phyloP scores from a whole-genome alignment of 2,797 vertebrate genomes.

The Myotis pilosus region DNA sequence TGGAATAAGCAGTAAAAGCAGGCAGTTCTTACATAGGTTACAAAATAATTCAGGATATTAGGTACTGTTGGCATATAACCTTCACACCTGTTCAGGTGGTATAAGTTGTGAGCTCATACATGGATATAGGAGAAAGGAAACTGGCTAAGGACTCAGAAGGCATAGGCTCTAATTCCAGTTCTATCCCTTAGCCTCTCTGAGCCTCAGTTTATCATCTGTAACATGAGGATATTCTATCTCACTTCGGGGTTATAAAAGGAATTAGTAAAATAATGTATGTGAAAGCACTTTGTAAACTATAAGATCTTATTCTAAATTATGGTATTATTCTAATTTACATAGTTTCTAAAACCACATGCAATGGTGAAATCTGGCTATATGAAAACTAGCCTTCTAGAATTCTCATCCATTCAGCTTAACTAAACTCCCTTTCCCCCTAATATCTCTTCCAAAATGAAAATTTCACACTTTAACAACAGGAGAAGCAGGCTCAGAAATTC shows the following conservation, averaged over 20 bases:
- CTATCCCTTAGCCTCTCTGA: not conserved
- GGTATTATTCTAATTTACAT: not conserved
- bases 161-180: not conserved
- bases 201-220: not conserved
- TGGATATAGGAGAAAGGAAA: not conserved
- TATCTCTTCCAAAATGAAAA: slow-evolving; percentile 25
- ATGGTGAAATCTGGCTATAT: not conserved
- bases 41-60: not conserved
- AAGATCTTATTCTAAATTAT: slow-evolving; percentile 20
- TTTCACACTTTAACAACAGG: not conserved
- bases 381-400: not conserved
- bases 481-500: not conserved
- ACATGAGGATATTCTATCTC: not conserved
- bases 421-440: not conserved
- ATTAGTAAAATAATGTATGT: not conserved
- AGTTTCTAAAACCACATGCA: not conserved
- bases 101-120: not conserved
- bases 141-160: not conserved
- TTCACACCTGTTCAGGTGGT: not conserved
- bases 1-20: not conserved
- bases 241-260: not conserved
- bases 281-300: not conserved
- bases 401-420: not conserved
- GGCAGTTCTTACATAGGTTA: not conserved
- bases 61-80: not conserved